A percentile compares a stretch with the other conserved stretches of the same genome.
phyloP scores from a whole-genome alignment of 1,140 invertebrate species.

The Neodiprion lecontei region DNA sequence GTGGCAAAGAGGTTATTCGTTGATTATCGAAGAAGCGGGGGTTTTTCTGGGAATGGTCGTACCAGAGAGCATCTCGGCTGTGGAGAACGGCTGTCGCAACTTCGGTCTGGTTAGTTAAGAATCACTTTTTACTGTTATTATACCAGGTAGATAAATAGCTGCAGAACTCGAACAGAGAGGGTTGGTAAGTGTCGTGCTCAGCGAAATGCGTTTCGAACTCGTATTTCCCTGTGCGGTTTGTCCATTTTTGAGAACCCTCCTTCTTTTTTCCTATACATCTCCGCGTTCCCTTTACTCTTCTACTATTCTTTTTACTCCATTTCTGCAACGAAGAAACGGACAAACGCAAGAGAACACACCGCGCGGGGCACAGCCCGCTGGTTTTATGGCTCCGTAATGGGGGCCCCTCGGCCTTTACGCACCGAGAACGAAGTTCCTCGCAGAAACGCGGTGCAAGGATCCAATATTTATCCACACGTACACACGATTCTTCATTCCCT shows the following conservation, averaged over 20 bases:
- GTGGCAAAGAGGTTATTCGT: no score
- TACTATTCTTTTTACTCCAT: not conserved
- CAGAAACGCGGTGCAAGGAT: constrained; percentile 38
- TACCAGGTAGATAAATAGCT: not conserved
- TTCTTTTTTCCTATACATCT: not conserved
- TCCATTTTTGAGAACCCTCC: not conserved
- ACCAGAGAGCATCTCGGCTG: not conserved
- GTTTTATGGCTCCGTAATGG: constrained; percentile 58
- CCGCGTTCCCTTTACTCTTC: not conserved
- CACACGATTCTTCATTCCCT: not conserved
- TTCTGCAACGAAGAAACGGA: not conserved
- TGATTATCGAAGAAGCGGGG: no score
- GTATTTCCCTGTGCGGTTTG: not conserved
- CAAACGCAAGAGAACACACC: constrained; percentile 27
- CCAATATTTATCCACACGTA: constrained; percentile 10
- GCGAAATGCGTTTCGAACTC: not conserved
- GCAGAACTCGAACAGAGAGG: not conserved
- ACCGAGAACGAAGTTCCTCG: constrained; percentile 24
- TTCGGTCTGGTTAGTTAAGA: no score
- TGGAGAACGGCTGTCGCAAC: no score
- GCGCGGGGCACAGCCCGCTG: constrained; percentile 43
- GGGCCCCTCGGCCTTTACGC: constrained; percentile 49
- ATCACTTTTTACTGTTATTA: not conserved
- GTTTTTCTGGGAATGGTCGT: not conserved
- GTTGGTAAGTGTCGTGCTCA: not conserved